Base-by-base conservation (phyloP, 2,888 invertebrate species). In the Tetragonula carbonaria region DNA sequence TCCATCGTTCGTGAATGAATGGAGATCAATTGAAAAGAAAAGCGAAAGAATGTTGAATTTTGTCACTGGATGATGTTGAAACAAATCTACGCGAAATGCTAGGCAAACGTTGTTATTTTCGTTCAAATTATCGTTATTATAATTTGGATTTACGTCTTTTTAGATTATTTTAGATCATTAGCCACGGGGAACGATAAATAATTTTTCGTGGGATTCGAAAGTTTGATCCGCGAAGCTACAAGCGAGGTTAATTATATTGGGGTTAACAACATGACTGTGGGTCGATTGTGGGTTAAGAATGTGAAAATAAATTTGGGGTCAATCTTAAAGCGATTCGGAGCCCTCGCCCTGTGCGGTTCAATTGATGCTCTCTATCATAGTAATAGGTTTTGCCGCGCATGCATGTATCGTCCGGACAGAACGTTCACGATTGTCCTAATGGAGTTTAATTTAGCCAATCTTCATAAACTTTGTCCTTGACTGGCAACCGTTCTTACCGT, bases 401-500 rank as follows among this genome's bases (percentile, higher is more conserved):
- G 67, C 65, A 72, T 84, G 67, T 75, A 53, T 74, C 72, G 74
- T 74, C 57, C 66, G 78, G 80, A 55, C 80, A 66, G 63, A 50
- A 68, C 74, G 74, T 67, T 71, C 77, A 50, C 84, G 78, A 80
- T 81, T 77, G 72, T 67, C 66, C 80, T 78, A 86, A 86, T 86
- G 86, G 79, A 84, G 77, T 87, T 87, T 79, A 87, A 86, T 87
- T 84, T 81, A 86, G 84, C 84, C 87, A 86, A 87, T 87, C 86
- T 78, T 86, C 84, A 38, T 77, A 75, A 71, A 77, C 65, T 65
- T 51, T 74, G 87, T 86, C 87, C 87, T 87, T 87, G 87, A 73
- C 62, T 76, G 74, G 68, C 65, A 55, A 78, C 78, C 79, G 45
- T 79, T 81, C 84, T 84, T 82, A 82, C 74, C 57, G 79, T 74